Evolutionary conservation across 1,140 invertebrate genomes (phyloP).

Genomic region (Lepidostoma basale): DNA sequence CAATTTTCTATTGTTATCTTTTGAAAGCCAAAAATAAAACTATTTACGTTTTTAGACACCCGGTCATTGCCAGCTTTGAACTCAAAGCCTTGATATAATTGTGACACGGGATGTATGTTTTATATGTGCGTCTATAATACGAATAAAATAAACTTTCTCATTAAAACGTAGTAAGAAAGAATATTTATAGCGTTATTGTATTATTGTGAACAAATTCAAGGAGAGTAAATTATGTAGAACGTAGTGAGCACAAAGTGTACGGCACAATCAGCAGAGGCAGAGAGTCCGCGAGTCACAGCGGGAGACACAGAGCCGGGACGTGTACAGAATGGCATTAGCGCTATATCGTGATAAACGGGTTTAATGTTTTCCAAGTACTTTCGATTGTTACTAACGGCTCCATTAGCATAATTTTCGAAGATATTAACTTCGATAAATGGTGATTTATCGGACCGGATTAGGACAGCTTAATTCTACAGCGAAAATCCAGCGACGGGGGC

Average conservation of each 20-base stretch:
- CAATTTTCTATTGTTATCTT: too few species aligned
- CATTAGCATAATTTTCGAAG: conserved; percentile 39
- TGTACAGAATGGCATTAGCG: conserved; percentile 27
- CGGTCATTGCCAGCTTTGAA: too few species aligned
- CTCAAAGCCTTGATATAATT: too few species aligned
- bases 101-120: too few species aligned
- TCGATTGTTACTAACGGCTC: conserved; percentile 33
- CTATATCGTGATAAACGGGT: conserved; percentile 33
- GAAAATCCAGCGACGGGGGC: not conserved
- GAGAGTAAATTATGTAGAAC: not conserved
- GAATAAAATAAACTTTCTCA: too few species aligned
- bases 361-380: conserved; percentile 37
- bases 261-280: conserved; percentile 1
- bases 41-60: too few species aligned
- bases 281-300: not conserved
- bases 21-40: too few species aligned
- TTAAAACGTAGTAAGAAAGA: too few species aligned
- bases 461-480: conserved; percentile 23
- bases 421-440: conserved; percentile 36
- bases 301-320: conserved; percentile 20
- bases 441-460: conserved; percentile 34
- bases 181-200: too few species aligned
- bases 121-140: too few species aligned
- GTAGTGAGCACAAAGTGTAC: not conserved
- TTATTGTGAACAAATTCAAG: too few species aligned